Evolutionary conservation across 2,888 invertebrate genomes (phyloP).

Genomic region (Nephrotoma guestfalica): DNA sequence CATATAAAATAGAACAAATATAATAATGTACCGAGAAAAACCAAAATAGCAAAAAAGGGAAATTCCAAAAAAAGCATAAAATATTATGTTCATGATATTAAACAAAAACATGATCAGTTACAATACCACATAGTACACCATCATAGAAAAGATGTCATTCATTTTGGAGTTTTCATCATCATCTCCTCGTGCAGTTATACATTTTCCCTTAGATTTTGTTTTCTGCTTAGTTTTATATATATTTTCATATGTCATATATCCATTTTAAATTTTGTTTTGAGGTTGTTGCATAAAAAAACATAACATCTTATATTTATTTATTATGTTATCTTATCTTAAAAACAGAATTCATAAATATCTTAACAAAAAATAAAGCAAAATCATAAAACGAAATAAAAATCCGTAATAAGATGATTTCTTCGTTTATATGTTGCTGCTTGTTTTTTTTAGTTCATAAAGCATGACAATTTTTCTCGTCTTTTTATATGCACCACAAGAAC

Average conservation of each 20-base stretch:
- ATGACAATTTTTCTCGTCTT: background rate
- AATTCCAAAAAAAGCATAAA: background rate
- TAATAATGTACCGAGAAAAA: background rate
- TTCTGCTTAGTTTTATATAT: background rate
- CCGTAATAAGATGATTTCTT: background rate
- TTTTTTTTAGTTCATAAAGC: background rate
- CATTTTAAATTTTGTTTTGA: background rate
- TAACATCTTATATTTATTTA: background rate
- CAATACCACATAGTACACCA: background rate
- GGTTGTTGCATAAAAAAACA: background rate
- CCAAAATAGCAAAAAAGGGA: background rate
- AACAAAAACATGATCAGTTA: background rate
- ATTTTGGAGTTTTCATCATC: background rate
- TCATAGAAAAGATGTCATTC: background rate
- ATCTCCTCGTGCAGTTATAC: background rate
- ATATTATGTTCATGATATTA: background rate
- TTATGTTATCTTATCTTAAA: background rate
- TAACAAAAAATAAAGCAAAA: background rate
- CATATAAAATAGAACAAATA: background rate
- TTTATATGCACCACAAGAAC: background rate
- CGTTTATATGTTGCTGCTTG: background rate
- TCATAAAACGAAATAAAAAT: background rate
- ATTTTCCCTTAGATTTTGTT: background rate
- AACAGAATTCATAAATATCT: background rate
- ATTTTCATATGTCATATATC: background rate